phyloP scores from a whole-genome alignment of 2,113 vertebrate genomes.

The Ceyx margarethae region DNA sequence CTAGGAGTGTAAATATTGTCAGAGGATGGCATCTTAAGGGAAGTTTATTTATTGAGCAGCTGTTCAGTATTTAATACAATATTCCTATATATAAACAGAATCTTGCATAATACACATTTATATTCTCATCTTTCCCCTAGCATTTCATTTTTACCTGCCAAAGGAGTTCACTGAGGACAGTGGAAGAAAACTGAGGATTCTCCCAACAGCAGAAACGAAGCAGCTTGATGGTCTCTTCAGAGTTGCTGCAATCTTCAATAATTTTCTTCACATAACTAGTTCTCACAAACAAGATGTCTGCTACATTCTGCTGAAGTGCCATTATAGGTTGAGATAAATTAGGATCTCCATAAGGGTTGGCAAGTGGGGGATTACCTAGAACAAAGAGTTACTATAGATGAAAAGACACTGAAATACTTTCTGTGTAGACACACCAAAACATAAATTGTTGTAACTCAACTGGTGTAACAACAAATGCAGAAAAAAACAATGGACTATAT shows the following conservation, averaged over 20 bases:
- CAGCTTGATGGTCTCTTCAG: slow-evolving; percentile 96
- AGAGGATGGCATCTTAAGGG: not conserved
- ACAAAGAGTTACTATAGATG: slow-evolving; percentile 55
- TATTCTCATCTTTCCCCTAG: not conserved
- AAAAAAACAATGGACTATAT: slow-evolving; percentile 59
- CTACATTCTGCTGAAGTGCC: slow-evolving; percentile 96
- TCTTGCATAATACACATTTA: not conserved
- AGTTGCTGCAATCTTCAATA: slow-evolving; percentile 99
- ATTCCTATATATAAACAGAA: not conserved
- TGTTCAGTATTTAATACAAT: not conserved
- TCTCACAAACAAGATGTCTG: slow-evolving; percentile 96
- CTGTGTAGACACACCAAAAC: not conserved
- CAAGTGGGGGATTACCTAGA: slow-evolving; percentile 94
- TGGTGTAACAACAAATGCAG: not conserved
- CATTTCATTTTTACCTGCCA: slow-evolving; percentile 89
- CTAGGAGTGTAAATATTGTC: not conserved
- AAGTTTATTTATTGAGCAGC: not conserved
- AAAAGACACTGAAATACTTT: slow-evolving; percentile 19
- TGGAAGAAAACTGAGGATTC: slow-evolving; percentile 98
- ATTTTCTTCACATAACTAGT: slow-evolving; percentile 99
- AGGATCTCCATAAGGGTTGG: slow-evolving; percentile 95
- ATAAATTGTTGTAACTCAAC: not conserved
- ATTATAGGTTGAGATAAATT: slow-evolving; percentile 96
- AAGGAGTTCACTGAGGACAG: slow-evolving; percentile 97
- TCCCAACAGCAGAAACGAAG: slow-evolving; percentile 99